A percentile compares a stretch with the other conserved stretches of the same genome.
Evolutionary conservation across 37 sponge, comb jelly and placozoan species (phyloP).

Genomic region (Ianthella basta): DNA sequence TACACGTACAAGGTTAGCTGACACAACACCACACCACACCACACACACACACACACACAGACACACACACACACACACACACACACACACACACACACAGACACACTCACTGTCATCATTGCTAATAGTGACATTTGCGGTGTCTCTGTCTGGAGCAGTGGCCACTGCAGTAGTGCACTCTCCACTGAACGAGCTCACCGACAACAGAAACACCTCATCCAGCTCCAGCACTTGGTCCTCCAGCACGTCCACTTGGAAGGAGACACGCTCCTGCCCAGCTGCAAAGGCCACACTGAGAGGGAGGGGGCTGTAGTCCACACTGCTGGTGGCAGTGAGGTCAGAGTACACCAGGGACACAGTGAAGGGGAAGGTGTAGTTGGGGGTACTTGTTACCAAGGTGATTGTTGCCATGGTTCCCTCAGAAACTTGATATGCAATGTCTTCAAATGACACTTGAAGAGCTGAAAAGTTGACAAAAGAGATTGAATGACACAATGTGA

Average conservation of each 20-base stretch:
- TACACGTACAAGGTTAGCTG: no score
- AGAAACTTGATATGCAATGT: not conserved
- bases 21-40: no score
- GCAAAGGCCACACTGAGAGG: not conserved
- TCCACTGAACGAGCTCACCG: no score
- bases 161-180: no score
- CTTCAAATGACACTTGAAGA: not conserved
- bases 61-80: no score
- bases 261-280: not conserved
- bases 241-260: not conserved
- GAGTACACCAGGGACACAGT: slow-evolving; percentile 9
- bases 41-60: no score
- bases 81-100: no score
- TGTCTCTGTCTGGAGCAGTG: no score
- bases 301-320: not conserved
- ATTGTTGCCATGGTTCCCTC: not conserved
- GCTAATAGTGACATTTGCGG: no score
- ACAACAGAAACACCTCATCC: not conserved
- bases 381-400: not conserved
- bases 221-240: not conserved
- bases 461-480: slow-evolving; percentile 3
- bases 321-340: not conserved
- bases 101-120: no score
- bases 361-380: not conserved
- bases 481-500: not conserved